Base-by-base conservation (phyloP, 2,888 invertebrate genomes). In the Drosophila trichaetosa region DNA sequence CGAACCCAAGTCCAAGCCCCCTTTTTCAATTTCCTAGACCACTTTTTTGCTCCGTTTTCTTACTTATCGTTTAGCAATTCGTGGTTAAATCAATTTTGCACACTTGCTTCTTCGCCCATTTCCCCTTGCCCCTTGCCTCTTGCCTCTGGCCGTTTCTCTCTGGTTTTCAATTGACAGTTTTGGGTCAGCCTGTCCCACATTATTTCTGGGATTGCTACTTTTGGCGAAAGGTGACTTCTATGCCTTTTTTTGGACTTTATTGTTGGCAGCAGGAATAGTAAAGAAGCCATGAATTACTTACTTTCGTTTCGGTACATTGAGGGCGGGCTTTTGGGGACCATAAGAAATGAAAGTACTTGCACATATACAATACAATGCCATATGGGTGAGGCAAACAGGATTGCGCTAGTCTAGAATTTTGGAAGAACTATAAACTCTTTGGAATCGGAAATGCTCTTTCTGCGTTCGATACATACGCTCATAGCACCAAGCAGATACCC, bases 21-120 rank as follows among this genome's bases (percentile, higher is more conserved):
- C 61, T 34, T 52, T 27, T 34, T 73, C 72, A 67, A 80, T 78
- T 75, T 80, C 80, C 77, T 73, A 63, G 59, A 57, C 62, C 74
- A 83, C 74, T 87, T 78, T 77, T 77, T 73, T 67, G 64, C 64
- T 56, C 29, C 73, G 40, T 69, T 56, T 74, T 60, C 73, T 72
- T 73, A 67, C 79, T 73, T 71, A 83, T 78, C 88, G 83, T 82
- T 87, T 82, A 88, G 80, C 83, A 75, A 75, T 88, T 87, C 86
- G 83, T 86, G 86, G 88, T 88, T 86, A 82, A 87, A 87, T 85
- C 86, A 87, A 87, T 85, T 88, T 82, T 56, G 60, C 82, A 79
- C 86, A 83, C 77, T 83, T 76, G 73, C 57, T 59, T 67, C 58
- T 40, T 18, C 38, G 10, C 49, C 46, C 27, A 27, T 36, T 62